A percentile compares a stretch with the other conserved stretches of the same genome.
These are phyloP conservation scores for Sebastiscus tertius DNA, from an alignment of 2,797 vertebrate genomes.

Conservation along the genomic window DNA sequence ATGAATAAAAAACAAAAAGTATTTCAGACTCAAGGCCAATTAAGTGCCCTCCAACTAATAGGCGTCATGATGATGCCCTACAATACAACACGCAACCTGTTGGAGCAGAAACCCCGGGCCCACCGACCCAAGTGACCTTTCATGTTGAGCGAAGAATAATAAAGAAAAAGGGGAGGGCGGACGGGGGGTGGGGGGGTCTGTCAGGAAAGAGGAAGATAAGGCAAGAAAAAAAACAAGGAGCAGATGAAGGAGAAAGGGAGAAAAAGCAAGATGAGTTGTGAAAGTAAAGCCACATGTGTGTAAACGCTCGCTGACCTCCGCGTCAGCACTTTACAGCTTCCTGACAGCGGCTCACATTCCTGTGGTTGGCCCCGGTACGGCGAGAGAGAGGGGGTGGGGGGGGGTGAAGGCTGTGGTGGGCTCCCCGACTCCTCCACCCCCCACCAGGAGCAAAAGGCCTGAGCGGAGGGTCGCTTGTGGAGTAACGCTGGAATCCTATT, in stretches of 20 bases:
- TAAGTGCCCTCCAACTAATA: background rate
- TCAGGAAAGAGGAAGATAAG: constrained; percentile 34
- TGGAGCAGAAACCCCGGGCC: background rate
- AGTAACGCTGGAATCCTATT: constrained; percentile 72
- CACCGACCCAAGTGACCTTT: background rate
- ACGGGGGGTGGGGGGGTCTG: background rate
- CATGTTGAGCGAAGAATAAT: constrained; percentile 9
- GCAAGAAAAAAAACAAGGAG: constrained; percentile 25
- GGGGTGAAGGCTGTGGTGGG: background rate
- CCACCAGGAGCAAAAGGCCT: constrained; percentile 62
- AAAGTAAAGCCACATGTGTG: constrained; percentile 83
- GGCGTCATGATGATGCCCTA: background rate
- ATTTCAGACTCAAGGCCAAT: background rate
- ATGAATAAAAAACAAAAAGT: background rate
- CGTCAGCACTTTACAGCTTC: constrained; percentile 84
- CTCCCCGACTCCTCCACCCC: constrained; percentile 46
- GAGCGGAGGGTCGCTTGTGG: constrained; percentile 46
- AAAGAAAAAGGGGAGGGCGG: background rate
- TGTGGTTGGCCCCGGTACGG: constrained; percentile 63
- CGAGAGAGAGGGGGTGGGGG: background rate
- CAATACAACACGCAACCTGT: background rate
- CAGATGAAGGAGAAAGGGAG: constrained; percentile 49
- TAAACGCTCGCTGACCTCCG: constrained; percentile 79
- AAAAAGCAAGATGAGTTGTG: constrained; percentile 66
- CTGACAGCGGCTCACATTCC: constrained; percentile 80